Percentiles rank a stretch among this genome's conserved stretches.
These are phyloP conservation scores for Ophioderma brevispina DNA, from an alignment of 35 echinoderm and acorn worm species.

Conservation along the genomic window DNA sequence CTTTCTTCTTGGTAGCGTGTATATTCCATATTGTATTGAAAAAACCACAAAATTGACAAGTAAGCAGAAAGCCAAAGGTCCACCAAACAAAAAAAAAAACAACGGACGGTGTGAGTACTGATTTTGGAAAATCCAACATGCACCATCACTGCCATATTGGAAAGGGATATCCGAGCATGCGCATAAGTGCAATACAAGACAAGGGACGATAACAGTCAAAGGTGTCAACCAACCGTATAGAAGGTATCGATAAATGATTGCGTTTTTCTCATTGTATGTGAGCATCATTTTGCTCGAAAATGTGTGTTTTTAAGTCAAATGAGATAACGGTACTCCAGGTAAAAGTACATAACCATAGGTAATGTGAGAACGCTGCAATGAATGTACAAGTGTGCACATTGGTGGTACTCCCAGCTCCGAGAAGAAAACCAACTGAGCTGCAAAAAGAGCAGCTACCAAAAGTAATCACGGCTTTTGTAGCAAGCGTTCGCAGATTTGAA, in stretches of 20 bases:
- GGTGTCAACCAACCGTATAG: background rate
- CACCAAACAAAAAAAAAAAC: slow-evolving; percentile 18
- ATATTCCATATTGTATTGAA: slow-evolving; percentile 7
- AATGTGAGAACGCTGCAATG: background rate
- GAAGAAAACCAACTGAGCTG: slow-evolving; percentile 1
- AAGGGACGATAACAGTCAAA: background rate
- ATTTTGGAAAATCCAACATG: slow-evolving; percentile 32
- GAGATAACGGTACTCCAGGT: slow-evolving; percentile 24
- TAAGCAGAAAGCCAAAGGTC: background rate
- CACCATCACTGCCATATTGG: background rate
- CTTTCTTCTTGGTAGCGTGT: background rate
- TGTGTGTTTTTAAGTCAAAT: slow-evolving; percentile 15
- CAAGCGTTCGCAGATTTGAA: background rate
- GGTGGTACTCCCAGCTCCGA: background rate
- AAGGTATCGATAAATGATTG: background rate
- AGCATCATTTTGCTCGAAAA: background rate
- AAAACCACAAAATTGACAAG: slow-evolving; percentile 5
- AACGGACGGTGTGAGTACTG: background rate
- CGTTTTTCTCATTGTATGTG: background rate
- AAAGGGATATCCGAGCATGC: slow-evolving; percentile 7
- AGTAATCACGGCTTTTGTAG: slow-evolving; percentile 13
- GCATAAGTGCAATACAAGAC: slow-evolving; percentile 6
- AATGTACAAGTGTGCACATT: slow-evolving; percentile 15
- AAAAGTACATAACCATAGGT: slow-evolving; percentile 19
- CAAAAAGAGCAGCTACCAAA: slow-evolving; percentile 19